Evolutionary conservation across 2,113 vertebrate genomes (phyloP).

Genomic region (Platysternon megacephalum): DNA sequence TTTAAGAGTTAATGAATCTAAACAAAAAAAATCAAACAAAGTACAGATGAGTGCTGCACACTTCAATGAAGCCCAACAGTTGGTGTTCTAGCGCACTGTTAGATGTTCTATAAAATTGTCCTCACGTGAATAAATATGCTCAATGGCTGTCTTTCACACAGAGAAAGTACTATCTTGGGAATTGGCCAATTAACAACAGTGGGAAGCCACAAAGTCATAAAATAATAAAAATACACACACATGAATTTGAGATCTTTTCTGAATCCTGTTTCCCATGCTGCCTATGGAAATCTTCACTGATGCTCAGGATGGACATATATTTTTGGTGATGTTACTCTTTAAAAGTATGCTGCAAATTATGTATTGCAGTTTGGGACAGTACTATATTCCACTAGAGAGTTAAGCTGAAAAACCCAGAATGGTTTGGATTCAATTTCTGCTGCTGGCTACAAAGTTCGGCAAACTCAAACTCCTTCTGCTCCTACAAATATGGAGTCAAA

Average conservation of each 20-base stretch:
- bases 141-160: conserved; percentile 32
- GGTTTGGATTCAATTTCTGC: background rate
- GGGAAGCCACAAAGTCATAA: conserved; percentile 28
- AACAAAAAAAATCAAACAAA: conserved; percentile 64
- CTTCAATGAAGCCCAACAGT: conserved; percentile 58
- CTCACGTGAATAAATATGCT: conserved; percentile 58
- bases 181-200: conserved; percentile 29
- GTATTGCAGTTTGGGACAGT: background rate
- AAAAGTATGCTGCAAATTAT: background rate
- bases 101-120: conserved; percentile 61
- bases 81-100: conserved; percentile 55
- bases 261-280: background rate
- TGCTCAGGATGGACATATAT: background rate
- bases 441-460: rapidly evolving
- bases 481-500: background rate
- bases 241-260: background rate
- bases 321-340: background rate
- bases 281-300: background rate
- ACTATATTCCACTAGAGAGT: rapidly evolving
- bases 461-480: background rate
- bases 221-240: background rate
- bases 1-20: conserved; percentile 47
- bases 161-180: conserved; percentile 23
- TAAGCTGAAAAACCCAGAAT: rapidly evolving
- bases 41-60: conserved; percentile 62